These are phyloP conservation scores for Eciton burchellii DNA, from an alignment of 1,140 invertebrate species.

Conservation along the genomic window DNA sequence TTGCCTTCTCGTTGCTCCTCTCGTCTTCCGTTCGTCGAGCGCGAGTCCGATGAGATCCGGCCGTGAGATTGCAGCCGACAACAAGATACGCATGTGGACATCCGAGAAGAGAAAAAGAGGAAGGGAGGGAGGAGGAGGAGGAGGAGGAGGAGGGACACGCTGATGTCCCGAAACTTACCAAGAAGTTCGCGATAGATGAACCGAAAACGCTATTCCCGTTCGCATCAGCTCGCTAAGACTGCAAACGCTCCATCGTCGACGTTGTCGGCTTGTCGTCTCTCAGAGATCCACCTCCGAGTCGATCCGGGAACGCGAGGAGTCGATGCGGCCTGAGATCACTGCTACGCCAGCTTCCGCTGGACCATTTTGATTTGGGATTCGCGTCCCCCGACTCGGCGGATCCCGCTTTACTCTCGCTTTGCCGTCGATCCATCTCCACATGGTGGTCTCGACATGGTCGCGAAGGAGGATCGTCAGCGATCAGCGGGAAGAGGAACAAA, in stretches of 20 bases:
- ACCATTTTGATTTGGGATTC: conserved; percentile 44
- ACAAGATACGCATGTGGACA: conserved; percentile 24
- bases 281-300: too few relatives aligned
- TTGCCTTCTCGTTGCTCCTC: conserved; percentile 31
- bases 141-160: too few relatives aligned
- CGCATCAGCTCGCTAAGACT: conserved; percentile 46
- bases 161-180: conserved; percentile 46
- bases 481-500: conserved; percentile 3
- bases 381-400: background rate
- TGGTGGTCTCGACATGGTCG: background rate
- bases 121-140: too few relatives aligned
- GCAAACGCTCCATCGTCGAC: conserved; percentile 24
- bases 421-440: background rate
- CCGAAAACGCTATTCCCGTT: conserved; percentile 27
- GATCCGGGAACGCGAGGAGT: conserved; percentile 7
- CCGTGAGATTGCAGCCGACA: conserved; percentile 49
- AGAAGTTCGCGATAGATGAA: conserved; percentile 57
- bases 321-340: background rate
- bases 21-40: conserved; percentile 48
- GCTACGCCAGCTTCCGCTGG: background rate
- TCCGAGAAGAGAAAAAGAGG: conserved; percentile 7
- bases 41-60: conserved; percentile 52
- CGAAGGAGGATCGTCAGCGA: background rate
- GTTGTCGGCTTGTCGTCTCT: conserved; percentile 1
- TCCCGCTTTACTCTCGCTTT: too few relatives aligned